phyloP scores from a whole-genome alignment of 2,888 invertebrate species.

The Seira ritae region DNA sequence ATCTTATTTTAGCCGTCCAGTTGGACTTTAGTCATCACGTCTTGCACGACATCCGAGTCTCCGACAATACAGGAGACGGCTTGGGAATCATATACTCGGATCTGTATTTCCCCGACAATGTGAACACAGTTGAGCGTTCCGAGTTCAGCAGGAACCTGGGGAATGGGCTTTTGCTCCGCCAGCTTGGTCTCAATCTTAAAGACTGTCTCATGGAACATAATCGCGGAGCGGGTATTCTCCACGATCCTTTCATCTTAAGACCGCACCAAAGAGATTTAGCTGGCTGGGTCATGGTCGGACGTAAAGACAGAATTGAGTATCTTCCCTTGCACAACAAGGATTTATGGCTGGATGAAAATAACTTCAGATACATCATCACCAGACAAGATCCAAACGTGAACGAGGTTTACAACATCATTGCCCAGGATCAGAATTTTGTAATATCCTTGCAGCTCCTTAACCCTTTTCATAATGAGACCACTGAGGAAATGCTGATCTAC shows the following conservation, averaged over 20 bases:
- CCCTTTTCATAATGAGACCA: conserved; percentile 91
- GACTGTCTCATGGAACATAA: conserved; percentile 90
- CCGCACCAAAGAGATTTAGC: conserved; percentile 92
- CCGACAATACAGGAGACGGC: conserved; percentile 94
- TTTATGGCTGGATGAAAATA: conserved; percentile 83
- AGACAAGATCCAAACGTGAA: conserved; percentile 78
- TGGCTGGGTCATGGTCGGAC: conserved; percentile 89
- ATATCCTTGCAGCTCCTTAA: conserved; percentile 93
- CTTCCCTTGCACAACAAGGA: conserved; percentile 82
- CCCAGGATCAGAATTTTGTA: conserved; percentile 84
- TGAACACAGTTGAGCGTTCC: conserved; percentile 88
- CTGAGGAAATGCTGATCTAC: conserved; percentile 87
- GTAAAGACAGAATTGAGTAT: conserved; percentile 84
- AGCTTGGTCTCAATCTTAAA: conserved; percentile 87
- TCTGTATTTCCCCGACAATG: conserved; percentile 89
- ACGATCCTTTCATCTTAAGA: conserved; percentile 91
- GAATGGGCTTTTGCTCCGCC: conserved; percentile 92
- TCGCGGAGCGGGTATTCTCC: conserved; percentile 90
- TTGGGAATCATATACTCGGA: conserved; percentile 96
- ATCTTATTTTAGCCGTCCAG: conserved; percentile 82
- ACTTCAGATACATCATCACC: conserved; percentile 88
- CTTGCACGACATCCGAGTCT: conserved; percentile 79
- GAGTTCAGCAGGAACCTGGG: conserved; percentile 90
- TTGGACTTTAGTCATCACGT: conserved; percentile 81
- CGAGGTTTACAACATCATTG: conserved; percentile 66